These are phyloP conservation scores for Dryococelus australis DNA, from an alignment of 2,888 invertebrate genomes.

Conservation along the genomic window DNA sequence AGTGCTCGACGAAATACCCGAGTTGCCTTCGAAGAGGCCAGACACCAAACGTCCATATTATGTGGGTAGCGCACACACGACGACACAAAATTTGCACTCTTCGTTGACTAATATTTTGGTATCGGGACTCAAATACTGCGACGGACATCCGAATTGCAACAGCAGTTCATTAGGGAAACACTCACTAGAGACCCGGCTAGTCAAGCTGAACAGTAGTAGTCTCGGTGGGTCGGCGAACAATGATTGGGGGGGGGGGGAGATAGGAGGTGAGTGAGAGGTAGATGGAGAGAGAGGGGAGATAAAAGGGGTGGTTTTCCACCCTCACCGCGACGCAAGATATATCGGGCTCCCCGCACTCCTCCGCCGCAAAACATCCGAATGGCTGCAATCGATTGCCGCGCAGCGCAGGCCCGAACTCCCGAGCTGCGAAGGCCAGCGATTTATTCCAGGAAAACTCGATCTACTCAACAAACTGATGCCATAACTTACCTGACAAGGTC, in stretches of 20 bases:
- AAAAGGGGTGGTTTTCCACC: too few relatives aligned
- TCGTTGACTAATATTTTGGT: too few relatives aligned
- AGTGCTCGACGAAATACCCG: too few relatives aligned
- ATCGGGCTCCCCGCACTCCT: neutral
- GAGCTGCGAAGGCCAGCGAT: neutral
- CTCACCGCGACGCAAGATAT: constrained; percentile 6
- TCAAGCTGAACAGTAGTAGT: neutral
- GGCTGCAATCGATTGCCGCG: neutral
- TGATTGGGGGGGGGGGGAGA: too few relatives aligned
- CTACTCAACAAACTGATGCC: constrained; percentile 16
- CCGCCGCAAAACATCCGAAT: constrained; percentile 11
- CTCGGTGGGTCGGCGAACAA: too few relatives aligned
- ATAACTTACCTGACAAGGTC: constrained; percentile 16
- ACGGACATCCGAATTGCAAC: neutral
- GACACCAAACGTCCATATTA: too few relatives aligned
- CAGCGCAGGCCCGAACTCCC: neutral
- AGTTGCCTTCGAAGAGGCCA: too few relatives aligned
- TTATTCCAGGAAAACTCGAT: constrained; percentile 11
- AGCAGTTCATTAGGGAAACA: neutral
- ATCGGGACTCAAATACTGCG: too few relatives aligned
- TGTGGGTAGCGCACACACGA: too few relatives aligned
- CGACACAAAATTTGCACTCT: too few relatives aligned
- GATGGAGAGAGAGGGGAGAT: too few relatives aligned
- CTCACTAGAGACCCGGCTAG: neutral
- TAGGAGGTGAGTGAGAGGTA: too few relatives aligned